Conservation (phyloP, 2,113 vertebrate genomes). For the Triplophysa tibetana region DNA sequence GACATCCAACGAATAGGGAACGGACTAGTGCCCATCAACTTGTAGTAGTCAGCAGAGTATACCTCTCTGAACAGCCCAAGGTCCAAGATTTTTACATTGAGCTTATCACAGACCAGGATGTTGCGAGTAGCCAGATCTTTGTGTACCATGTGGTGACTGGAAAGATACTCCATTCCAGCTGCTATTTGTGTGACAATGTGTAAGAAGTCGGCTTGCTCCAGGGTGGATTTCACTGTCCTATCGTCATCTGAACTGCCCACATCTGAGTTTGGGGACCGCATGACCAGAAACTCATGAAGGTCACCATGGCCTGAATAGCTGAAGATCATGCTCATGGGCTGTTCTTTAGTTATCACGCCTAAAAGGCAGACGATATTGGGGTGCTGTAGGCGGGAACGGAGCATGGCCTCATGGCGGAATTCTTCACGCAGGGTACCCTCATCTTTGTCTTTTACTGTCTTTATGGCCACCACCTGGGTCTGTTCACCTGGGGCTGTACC, state of each 20-base stretch:
- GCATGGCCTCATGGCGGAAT: slow-evolving; percentile 89
- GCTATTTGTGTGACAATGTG: slow-evolving; percentile 91
- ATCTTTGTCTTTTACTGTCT: slow-evolving; percentile 92
- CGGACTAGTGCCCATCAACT: slow-evolving; percentile 81
- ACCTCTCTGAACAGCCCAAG: slow-evolving; percentile 93
- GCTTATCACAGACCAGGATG: slow-evolving; percentile 90
- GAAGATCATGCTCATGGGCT: slow-evolving; percentile 93
- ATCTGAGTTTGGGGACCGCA: slow-evolving; percentile 92
- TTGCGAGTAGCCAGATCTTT: slow-evolving; percentile 96
- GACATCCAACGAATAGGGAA: slow-evolving; percentile 98
- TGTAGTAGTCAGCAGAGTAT: slow-evolving; percentile 96
- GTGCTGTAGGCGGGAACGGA: slow-evolving; percentile 87
- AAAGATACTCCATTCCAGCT: slow-evolving; percentile 95
- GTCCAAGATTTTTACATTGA: slow-evolving; percentile 90
- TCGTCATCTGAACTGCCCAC: slow-evolving; percentile 93
- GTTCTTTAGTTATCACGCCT: slow-evolving; percentile 90
- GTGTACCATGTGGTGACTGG: slow-evolving; percentile 89
- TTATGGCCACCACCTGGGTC: slow-evolving; percentile 90
- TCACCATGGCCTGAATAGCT: slow-evolving; percentile 88
- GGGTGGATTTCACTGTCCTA: slow-evolving; percentile 87
- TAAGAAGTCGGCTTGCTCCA: slow-evolving; percentile 93
- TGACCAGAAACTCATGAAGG: slow-evolving; percentile 93
- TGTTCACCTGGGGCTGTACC: slow-evolving; percentile 86
- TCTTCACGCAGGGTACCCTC: slow-evolving; percentile 87
- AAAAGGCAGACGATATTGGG: slow-evolving; percentile 89